Evolutionary conservation across 1,140 invertebrate species (phyloP).

Genomic region (Drosophila arizonae): DNA sequence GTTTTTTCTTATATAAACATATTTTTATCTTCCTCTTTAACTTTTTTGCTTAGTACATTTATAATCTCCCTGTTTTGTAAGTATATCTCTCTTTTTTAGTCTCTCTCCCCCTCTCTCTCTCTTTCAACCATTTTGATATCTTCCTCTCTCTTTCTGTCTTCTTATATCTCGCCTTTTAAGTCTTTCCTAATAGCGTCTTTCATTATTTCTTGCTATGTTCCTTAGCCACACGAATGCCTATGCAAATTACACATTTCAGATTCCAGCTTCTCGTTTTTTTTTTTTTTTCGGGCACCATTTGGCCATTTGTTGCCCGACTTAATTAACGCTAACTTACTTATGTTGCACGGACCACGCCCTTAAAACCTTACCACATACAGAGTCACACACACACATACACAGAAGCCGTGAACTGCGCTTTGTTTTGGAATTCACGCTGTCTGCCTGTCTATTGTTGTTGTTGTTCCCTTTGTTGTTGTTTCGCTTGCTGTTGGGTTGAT

Average conservation of each 20-base stretch:
- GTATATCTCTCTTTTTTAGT: too few relatives aligned
- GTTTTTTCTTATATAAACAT: too few relatives aligned
- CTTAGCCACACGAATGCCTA: background rate
- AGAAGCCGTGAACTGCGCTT: conserved; percentile 20
- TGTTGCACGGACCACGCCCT: conserved; percentile 19
- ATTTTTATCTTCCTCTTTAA: too few relatives aligned
- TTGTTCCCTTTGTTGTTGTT: conserved; percentile 12
- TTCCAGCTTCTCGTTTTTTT: conserved; percentile 5
- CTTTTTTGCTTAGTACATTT: too few relatives aligned
- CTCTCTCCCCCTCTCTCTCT: too few relatives aligned
- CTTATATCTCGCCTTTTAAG: background rate
- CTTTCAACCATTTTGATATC: background rate
- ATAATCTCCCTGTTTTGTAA: too few relatives aligned
- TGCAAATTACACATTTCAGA: background rate
- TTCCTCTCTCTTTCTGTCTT: background rate
- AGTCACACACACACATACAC: background rate
- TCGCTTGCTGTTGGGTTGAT: conserved; percentile 27
- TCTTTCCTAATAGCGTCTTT: background rate
- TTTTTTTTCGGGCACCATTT: conserved; percentile 15
- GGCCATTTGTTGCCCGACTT: conserved; percentile 42
- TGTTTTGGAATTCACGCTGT: conserved; percentile 26
- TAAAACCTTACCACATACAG: background rate
- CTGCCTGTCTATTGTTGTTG: conserved; percentile 26
- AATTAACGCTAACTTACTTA: conserved; percentile 42
- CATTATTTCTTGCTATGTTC: background rate